Conservation (phyloP, 2,888 invertebrate species). For the Orthosia cruda region DNA sequence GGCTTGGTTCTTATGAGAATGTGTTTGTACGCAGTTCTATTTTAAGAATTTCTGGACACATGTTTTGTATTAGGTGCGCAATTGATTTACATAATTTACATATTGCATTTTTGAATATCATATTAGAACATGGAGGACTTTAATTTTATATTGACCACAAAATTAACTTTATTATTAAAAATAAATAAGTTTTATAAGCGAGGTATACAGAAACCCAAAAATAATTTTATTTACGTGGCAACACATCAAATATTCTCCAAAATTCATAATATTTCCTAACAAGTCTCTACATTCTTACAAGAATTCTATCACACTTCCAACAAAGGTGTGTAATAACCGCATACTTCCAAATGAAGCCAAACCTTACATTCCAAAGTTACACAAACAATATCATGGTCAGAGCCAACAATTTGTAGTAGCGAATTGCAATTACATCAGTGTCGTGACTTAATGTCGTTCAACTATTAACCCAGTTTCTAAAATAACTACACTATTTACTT, state of each 20-base stretch:
- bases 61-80: conserved; percentile 19
- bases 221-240: too few relatives aligned
- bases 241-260: too few relatives aligned
- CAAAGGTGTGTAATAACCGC: background rate
- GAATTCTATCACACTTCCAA: background rate
- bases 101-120: conserved; percentile 9
- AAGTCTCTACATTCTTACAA: background rate
- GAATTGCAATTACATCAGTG: conserved; percentile 54
- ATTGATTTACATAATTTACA: conserved; percentile 14
- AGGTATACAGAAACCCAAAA: too few relatives aligned
- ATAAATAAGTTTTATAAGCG: too few relatives aligned
- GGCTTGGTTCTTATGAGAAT: conserved; percentile 32
- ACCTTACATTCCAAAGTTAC: conserved; percentile 48
- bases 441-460: conserved; percentile 53
- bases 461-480: conserved; percentile 62
- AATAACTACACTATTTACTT: conserved; percentile 57
- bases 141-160: background rate
- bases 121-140: background rate
- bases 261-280: background rate
- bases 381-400: conserved; percentile 59
- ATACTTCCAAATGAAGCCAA: conserved; percentile 16
- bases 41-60: conserved; percentile 36
- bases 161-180: background rate
- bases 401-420: conserved; percentile 50
- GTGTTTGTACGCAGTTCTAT: conserved; percentile 42